Evolutionary conservation across 2,797 vertebrate genomes (phyloP).

Genomic region (Limosa lapponica): DNA sequence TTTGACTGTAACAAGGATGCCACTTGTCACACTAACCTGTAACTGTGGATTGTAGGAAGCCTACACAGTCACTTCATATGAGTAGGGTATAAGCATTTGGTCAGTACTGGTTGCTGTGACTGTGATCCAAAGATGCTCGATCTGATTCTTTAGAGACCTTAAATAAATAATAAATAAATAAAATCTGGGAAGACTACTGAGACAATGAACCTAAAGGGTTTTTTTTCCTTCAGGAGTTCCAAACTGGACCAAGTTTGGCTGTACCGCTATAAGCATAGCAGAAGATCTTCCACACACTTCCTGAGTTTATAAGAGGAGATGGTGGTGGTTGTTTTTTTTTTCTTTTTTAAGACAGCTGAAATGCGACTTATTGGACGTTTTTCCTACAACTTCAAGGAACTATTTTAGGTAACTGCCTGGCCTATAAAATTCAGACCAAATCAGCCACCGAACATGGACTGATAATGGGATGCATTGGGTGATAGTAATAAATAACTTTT

Average conservation of each 20-base stretch:
- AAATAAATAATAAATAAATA: background rate
- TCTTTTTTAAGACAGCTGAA: background rate
- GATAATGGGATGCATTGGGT: background rate
- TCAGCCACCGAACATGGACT: background rate
- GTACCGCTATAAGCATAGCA: background rate
- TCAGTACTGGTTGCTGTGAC: background rate
- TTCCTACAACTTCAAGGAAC: background rate
- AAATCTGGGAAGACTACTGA: background rate
- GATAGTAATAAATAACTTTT: background rate
- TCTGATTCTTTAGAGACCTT: background rate
- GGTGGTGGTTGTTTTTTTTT: background rate
- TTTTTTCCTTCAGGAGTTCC: background rate
- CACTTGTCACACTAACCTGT: fast-evolving
- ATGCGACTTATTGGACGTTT: background rate
- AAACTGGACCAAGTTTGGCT: background rate
- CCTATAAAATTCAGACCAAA: background rate
- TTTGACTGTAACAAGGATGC: fast-evolving
- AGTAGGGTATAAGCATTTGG: fast-evolving
- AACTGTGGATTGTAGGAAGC: background rate
- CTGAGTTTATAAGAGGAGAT: background rate
- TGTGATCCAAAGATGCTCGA: background rate
- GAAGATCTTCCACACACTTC: background rate
- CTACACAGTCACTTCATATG: fast-evolving
- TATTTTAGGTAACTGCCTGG: background rate
- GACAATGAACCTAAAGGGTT: background rate